phyloP scores from a whole-genome alignment of 2,797 vertebrate genomes.

The Ctenopoma kingsleyae region DNA sequence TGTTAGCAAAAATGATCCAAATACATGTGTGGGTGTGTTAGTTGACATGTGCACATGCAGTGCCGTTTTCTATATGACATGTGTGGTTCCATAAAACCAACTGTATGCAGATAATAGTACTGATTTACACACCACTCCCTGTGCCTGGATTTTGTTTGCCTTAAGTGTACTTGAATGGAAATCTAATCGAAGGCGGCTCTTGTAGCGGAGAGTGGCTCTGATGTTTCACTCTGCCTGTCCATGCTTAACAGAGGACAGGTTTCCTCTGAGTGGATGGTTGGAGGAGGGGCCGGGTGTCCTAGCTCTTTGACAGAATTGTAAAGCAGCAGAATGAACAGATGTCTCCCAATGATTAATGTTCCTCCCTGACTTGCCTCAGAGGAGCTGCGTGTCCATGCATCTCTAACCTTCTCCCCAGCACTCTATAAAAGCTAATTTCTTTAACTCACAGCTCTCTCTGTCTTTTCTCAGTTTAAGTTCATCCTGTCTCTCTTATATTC shows the following conservation, averaged over 20 bases:
- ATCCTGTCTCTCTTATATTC: slow-evolving; percentile 6
- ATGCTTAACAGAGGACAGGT: slow-evolving; percentile 64
- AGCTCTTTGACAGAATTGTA: slow-evolving; percentile 84
- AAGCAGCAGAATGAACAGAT: slow-evolving; percentile 86
- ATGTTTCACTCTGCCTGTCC: slow-evolving; percentile 74
- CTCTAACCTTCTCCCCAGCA: slow-evolving; percentile 58
- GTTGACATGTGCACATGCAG: slow-evolving; percentile 1
- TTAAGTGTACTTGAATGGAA: slow-evolving; percentile 66
- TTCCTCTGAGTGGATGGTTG: slow-evolving; percentile 55
- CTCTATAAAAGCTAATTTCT: slow-evolving; percentile 68
- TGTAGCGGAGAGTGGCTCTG: slow-evolving; percentile 55
- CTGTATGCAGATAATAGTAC: slow-evolving; percentile 16
- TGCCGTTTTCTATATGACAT: slow-evolving; percentile 19
- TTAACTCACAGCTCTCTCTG: slow-evolving; percentile 43
- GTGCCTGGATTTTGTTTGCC: slow-evolving; percentile 43
- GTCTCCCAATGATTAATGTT: slow-evolving; percentile 86
- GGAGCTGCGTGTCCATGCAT: slow-evolving; percentile 73
- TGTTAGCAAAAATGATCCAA: slow-evolving; percentile 4
- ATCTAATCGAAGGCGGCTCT: slow-evolving; percentile 64
- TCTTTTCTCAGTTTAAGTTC: slow-evolving; percentile 18
- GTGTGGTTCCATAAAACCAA: slow-evolving; percentile 16
- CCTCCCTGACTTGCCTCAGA: slow-evolving; percentile 74
- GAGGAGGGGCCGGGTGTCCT: slow-evolving; percentile 16
- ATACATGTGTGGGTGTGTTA: not conserved
- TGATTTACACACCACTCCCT: slow-evolving; percentile 30